Conservation (phyloP, 2,797 vertebrate genomes). For the Pangasius mekongensis region DNA sequence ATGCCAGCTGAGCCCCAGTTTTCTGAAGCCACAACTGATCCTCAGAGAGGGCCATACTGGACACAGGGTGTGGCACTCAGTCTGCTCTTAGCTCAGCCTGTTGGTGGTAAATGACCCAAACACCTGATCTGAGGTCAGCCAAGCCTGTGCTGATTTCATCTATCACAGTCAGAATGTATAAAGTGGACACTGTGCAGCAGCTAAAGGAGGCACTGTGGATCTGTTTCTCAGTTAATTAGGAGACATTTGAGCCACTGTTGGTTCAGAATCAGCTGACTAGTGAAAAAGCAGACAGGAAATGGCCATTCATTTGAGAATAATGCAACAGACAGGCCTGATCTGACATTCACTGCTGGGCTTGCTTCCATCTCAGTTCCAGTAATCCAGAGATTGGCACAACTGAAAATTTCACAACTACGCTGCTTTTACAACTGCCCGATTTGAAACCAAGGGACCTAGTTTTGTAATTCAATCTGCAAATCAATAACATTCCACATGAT, state of each 20-base stretch:
- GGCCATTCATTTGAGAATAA: slow-evolving; percentile 47
- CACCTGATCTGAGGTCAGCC: slow-evolving; percentile 22
- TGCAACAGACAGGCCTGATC: slow-evolving; percentile 30
- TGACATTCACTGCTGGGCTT: slow-evolving; percentile 40
- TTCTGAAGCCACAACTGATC: slow-evolving; percentile 34
- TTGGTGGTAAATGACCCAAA: slow-evolving; percentile 9
- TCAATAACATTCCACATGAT: not conserved
- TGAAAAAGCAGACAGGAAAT: slow-evolving; percentile 45
- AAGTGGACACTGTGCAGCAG: slow-evolving; percentile 18
- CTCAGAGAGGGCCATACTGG: slow-evolving; percentile 7
- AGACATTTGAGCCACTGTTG: slow-evolving; percentile 38
- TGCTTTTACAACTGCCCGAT: not conserved
- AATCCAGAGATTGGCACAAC: slow-evolving; percentile 26
- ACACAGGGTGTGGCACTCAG: slow-evolving; percentile 13
- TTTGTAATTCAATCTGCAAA: slow-evolving; percentile 2
- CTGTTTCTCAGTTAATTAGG: slow-evolving; percentile 32
- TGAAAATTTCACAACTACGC: slow-evolving; percentile 1
- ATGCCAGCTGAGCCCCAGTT: slow-evolving; percentile 37
- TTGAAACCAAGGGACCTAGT: slow-evolving; percentile 9
- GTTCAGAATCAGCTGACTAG: slow-evolving; percentile 37
- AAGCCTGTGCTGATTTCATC: slow-evolving; percentile 10
- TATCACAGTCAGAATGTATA: not conserved
- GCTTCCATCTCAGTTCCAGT: slow-evolving; percentile 38
- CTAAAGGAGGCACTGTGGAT: not conserved
- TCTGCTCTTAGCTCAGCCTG: slow-evolving; percentile 1